Evolutionary conservation across 2,113 vertebrate genomes (phyloP).

Genomic region (Hystrix cristata): DNA sequence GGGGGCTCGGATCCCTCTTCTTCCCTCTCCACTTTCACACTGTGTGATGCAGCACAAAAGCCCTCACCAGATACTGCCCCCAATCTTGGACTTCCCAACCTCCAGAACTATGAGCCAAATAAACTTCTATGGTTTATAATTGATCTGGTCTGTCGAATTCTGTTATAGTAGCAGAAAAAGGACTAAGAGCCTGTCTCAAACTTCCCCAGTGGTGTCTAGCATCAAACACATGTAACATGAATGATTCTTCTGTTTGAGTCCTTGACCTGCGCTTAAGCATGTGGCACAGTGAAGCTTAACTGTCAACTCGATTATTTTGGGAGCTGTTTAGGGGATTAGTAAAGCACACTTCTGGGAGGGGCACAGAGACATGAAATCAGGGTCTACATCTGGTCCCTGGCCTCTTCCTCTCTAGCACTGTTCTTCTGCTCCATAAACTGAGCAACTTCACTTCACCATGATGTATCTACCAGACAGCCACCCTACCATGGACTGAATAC

Average conservation of each 20-base stretch:
- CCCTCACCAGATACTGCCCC: neutral
- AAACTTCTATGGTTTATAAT: neutral
- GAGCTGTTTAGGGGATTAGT: neutral
- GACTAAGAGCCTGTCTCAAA: neutral
- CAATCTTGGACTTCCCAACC: neutral
- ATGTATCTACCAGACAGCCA: neutral
- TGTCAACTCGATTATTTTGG: neutral
- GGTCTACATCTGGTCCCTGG: neutral
- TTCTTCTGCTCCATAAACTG: neutral
- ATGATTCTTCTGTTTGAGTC: neutral
- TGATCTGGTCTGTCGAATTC: neutral
- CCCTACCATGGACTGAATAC: neutral
- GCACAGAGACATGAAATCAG: neutral
- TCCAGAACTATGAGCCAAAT: neutral
- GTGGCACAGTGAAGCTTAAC: neutral
- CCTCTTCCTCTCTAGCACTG: neutral
- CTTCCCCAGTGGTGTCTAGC: neutral
- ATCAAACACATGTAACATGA: neutral
- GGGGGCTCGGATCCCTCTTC: too few species aligned
- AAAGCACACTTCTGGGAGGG: neutral
- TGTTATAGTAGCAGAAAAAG: neutral
- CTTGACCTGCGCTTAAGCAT: neutral
- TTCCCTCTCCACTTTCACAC: too few species aligned
- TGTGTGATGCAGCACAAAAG: neutral
- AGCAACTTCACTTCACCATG: neutral